A percentile compares a stretch with the other conserved stretches of the same genome.
These are phyloP conservation scores for Toxotes jaculatrix DNA, from an alignment of 2,113 vertebrate genomes.

Conservation along the genomic window DNA sequence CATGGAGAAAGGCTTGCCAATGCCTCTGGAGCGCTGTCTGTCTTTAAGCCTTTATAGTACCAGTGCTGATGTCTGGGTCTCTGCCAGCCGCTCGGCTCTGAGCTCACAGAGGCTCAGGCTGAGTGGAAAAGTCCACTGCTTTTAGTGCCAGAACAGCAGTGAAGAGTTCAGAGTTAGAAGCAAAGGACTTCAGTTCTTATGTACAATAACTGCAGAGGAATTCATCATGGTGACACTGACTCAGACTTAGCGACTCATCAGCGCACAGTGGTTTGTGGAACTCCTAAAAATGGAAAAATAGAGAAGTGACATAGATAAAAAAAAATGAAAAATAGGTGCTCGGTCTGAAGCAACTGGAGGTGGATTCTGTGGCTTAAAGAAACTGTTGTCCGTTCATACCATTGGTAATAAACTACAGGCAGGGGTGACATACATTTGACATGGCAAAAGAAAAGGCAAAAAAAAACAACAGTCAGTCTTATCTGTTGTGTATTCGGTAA, in stretches of 20 bases:
- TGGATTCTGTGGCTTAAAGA: neutral
- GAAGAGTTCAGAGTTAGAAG: constrained; percentile 50
- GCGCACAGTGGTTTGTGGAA: neutral
- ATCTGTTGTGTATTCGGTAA: neutral
- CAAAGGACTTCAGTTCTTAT: constrained; percentile 19
- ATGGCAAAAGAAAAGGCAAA: neutral
- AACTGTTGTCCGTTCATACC: neutral
- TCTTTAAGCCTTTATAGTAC: constrained; percentile 62
- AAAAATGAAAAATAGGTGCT: neutral
- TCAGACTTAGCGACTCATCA: constrained; percentile 17
- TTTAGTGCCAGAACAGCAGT: constrained; percentile 46
- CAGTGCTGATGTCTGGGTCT: constrained; percentile 60
- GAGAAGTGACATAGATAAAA: neutral
- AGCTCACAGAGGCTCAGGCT: constrained; percentile 57
- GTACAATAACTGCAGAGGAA: constrained; percentile 5
- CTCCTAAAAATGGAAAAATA: constrained; percentile 2
- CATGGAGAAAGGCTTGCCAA: constrained; percentile 55
- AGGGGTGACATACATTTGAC: neutral
- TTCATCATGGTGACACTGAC: constrained; percentile 19
- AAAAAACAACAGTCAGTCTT: neutral
- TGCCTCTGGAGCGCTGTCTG: constrained; percentile 60
- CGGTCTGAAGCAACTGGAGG: neutral
- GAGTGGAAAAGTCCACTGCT: constrained; percentile 64
- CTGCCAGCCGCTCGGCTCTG: constrained; percentile 60
- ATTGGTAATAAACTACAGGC: neutral